Base-by-base conservation (phyloP, 2,888 invertebrate species). In the Drosophila paranaensis region DNA sequence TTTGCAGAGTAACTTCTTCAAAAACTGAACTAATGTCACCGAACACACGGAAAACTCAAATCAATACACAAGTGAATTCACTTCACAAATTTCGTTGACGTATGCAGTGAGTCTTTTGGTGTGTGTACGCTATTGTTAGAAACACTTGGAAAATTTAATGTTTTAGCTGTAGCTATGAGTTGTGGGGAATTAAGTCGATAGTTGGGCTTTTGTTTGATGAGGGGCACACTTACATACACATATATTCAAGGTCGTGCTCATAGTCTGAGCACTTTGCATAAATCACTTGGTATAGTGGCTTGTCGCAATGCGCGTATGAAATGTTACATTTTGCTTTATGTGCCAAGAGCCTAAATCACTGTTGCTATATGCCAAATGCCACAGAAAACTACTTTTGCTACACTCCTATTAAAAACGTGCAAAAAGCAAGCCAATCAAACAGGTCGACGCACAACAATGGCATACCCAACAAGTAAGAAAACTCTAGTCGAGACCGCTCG, bases 351-450 rank as follows among this genome's bases (percentile, higher is more conserved):
- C 81, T 81, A 67, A 79, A 78, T 78, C 77, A 69, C 56, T 51
- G 27, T 37, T 62, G 53, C 68, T 48, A 56, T 61, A 63, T 58
- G 16, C 11, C 20, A 16, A 16, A 50, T 1, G 33, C 16, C 50
- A 16, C 33, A 33, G 2, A 13, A 40, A 35, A 40, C 62, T 33
- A 3, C 54, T 40, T 51, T 40, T 40, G 57, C 65, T 14, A 54
- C 60, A 39, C 43, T 42, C 40, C 25, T 30, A 53, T 88, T 88
- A 86, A 88, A 86, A 86, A 82, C 85, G 83, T 85, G 81, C 81
- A 89, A 90, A 88, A 83, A 88, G 77, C 83, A 76, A 82, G 74
- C 82, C 85, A 88, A 88, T 88, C 88, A 87, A 88, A 88, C 83
- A 86, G 83, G 85, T 85, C 85, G 83, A 87, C 84, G 84, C 81